phyloP scores from a whole-genome alignment of 2,888 invertebrate species.

The Apamea crenata region DNA sequence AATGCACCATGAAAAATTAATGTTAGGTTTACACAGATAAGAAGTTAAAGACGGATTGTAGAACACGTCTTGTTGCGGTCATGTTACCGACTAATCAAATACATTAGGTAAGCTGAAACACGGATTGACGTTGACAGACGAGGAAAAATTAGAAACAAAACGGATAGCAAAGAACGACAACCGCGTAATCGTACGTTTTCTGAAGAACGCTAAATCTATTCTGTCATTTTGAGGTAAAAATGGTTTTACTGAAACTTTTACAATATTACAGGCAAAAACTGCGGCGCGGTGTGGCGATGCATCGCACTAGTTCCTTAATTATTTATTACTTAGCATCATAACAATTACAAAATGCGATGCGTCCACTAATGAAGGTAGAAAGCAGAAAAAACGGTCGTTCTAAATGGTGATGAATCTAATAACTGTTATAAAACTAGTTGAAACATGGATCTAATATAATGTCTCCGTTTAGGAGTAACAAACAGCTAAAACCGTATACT shows the following conservation, averaged over 20 bases:
- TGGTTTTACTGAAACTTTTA: not conserved
- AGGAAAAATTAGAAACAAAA: constrained; percentile 14
- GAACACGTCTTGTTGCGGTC: constrained; percentile 50
- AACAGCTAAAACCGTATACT: not conserved
- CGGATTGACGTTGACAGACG: not conserved
- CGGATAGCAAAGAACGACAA: not conserved
- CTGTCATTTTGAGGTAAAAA: not conserved
- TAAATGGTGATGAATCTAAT: constrained; percentile 12
- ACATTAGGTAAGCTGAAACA: constrained; percentile 17
- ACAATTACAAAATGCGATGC: constrained; percentile 19
- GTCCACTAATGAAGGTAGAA: constrained; percentile 31
- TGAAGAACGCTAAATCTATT: not conserved
- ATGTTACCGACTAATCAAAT: constrained; percentile 16
- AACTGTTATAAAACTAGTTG: constrained; percentile 9
- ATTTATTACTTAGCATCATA: constrained; percentile 17
- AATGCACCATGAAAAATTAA: constrained; percentile 43
- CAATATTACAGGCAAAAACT: not conserved
- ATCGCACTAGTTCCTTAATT: constrained; percentile 16
- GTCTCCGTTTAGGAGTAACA: not conserved
- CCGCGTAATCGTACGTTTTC: not conserved
- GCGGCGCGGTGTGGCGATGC: not conserved
- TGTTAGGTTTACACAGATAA: constrained; percentile 56
- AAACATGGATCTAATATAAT: not conserved
- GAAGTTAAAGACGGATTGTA: constrained; percentile 30
- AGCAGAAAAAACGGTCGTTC: constrained; percentile 40